phyloP scores from a whole-genome alignment of 2,113 vertebrate genomes.

The Elgaria multicarinata region DNA sequence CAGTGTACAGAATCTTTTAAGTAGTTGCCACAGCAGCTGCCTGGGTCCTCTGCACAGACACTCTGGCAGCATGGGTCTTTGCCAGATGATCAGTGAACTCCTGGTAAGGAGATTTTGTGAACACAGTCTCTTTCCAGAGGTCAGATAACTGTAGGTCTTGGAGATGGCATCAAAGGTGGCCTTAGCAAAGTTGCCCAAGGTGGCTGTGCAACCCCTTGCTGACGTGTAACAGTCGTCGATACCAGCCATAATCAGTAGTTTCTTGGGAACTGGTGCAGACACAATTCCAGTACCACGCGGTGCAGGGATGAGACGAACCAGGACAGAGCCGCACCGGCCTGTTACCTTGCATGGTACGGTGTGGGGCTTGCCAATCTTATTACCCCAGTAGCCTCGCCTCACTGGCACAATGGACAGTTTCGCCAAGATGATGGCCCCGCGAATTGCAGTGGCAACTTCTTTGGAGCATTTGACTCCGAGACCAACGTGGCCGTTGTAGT shows the following conservation, averaged over 20 bases:
- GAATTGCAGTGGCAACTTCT: slow-evolving; percentile 96
- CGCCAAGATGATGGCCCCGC: slow-evolving; percentile 97
- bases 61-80: slow-evolving; percentile 95
- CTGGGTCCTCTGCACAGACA: slow-evolving; percentile 91
- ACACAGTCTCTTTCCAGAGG: slow-evolving; percentile 97
- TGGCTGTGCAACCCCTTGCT: slow-evolving; percentile 95
- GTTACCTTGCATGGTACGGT: slow-evolving; percentile 98
- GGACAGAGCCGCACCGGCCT: slow-evolving; percentile 93
- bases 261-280: slow-evolving; percentile 97
- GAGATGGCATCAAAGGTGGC: slow-evolving; percentile 99
- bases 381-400: slow-evolving; percentile 96
- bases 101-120: slow-evolving; percentile 99
- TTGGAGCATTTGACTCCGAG: slow-evolving; percentile 98
- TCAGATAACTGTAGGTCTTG: slow-evolving; percentile 98
- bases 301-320: slow-evolving; percentile 96
- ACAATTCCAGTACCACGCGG: slow-evolving; percentile 96
- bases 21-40: slow-evolving; percentile 81
- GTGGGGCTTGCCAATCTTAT: slow-evolving; percentile 98
- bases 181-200: slow-evolving; percentile 97
- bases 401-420: slow-evolving; percentile 96
- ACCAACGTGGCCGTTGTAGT: slow-evolving; percentile 98
- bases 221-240: slow-evolving; percentile 99
- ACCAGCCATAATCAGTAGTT: slow-evolving; percentile 98
- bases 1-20: slow-evolving; percentile 67
- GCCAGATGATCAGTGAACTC: slow-evolving; percentile 98